Evolutionary conservation across 2,113 vertebrate species (phyloP), one percentile per base, ranked within the genome.

Genomic region (Tachycineta bicolor): DNA sequence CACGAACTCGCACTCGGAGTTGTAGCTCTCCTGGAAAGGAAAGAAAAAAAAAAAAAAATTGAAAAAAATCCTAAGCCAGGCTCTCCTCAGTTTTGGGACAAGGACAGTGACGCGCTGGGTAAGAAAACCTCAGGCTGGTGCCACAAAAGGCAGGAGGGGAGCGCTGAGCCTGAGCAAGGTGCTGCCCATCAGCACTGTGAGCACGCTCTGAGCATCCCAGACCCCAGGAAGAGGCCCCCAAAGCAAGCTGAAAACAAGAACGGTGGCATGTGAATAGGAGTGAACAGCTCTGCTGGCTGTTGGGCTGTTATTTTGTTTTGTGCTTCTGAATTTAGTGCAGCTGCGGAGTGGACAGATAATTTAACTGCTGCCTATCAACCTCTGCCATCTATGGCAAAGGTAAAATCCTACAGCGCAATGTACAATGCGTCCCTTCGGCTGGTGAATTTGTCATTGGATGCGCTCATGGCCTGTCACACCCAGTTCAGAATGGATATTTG

Each of bases 1-100:
- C 96, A 99, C 98, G 3, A 99, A 99, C 97, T 99, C 99, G 20
- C 99, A 99, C 90, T 99, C 99, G 1, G 98, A 96, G 31, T 97
- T 99, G 93, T 99, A 99, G 41, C 63, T 98, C 81, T 99, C 99
- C 99, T 99, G 97, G 4, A 62, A 91, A 95, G 64, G 39, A 58
- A 83, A 69, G 6, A 67, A 44, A 59, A 62, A 83, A 26, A 37
- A 37, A 39, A 58, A 39, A 58, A 67, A 44, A 59, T 37, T 37
- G 37, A 62, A 83, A 26, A 78, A 33, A 28, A 19, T 37, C 63
- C 67, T 67, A 44, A 26, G 24, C 9, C 44, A 37, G 34, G 0
- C 11, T 49, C 24, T 14, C 3, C 25, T 55, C 26, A 2, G 11
- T n/a, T 83, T 82, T 75, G 41, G 49, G 78, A 5, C 19, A 15